A percentile compares a stretch with the other conserved stretches of the same genome.
phyloP scores from a whole-genome alignment of 2,888 invertebrate species.

The Paralinhomoeus sp. region DNA sequence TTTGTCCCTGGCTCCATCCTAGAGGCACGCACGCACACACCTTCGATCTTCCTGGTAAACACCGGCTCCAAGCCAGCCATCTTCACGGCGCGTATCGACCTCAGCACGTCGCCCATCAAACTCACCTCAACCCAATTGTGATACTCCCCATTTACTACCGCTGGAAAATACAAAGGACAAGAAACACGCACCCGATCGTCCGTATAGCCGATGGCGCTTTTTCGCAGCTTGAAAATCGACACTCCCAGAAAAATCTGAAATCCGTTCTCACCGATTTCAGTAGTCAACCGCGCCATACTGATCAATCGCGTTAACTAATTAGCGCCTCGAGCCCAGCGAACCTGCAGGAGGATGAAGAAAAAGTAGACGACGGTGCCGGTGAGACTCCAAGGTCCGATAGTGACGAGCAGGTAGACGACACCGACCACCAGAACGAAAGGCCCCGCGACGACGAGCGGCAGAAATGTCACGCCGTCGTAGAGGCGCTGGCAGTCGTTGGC shows the following conservation, averaged over 20 bases:
- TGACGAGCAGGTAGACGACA: conserved; percentile 24
- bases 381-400: conserved; percentile 30
- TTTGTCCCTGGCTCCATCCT: too few species aligned
- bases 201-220: conserved; percentile 18
- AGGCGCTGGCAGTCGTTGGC: conserved; percentile 30
- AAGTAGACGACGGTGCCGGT: conserved; percentile 26
- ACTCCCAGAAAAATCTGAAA: conserved; percentile 17
- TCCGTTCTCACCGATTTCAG: not conserved
- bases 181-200: conserved; percentile 13
- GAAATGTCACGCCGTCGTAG: conserved; percentile 28
- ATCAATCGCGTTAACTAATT: too few species aligned
- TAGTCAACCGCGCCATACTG: too few species aligned
- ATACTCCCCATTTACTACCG: too few species aligned
- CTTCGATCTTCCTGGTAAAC: conserved; percentile 32
- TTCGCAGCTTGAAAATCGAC: conserved; percentile 19
- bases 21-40: too few species aligned
- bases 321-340: conserved; percentile 6
- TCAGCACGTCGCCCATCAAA: conserved; percentile 37
- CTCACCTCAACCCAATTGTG: conserved; percentile 31
- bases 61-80: conserved; percentile 43
- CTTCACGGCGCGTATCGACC: conserved; percentile 39
- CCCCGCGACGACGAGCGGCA: conserved; percentile 26
- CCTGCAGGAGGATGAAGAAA: conserved; percentile 27
- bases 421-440: conserved; percentile 10
- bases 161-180: too few species aligned